Evolutionary conservation across 2,888 invertebrate species (phyloP), one percentile per base, ranked within the genome.

Genomic region (Eupithecia vulgata): DNA sequence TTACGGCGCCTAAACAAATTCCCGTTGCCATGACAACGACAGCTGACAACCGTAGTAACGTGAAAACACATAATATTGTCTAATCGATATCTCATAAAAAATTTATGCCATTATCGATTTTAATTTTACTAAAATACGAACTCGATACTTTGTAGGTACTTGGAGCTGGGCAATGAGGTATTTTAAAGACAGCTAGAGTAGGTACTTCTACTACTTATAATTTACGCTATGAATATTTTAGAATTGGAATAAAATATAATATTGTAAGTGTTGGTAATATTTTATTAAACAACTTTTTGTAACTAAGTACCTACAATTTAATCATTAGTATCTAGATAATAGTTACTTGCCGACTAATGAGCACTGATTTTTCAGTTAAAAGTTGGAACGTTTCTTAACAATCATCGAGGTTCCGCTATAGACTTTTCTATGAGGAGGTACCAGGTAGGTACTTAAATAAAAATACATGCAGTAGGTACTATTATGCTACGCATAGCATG

Each of bases 1-100:
- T 93, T 93, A 93, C 91, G 84, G 82, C 84, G 84, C 85, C 87
- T 79, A 90, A 94, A 92, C 92, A 93, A 87, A 78, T 80, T 84
- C 84, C 75, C 80, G 92, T 93, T 87, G 80, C 85, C 84, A 92
- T 92, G 86, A 85, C 79, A 85, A 93, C 91, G 40, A 73, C 68
- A 72, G 76, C 81, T 89, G 91, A 86, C 92, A 91, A 90, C 90
- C 86, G 74, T 85, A 88, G 85, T 84, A 85, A 88, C 80, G 85
- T 69, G 82, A 76, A 74, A 76, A 74, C 72, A 77, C 70, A 71
- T 74, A 76, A 75, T 81, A 81, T 78, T 85, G 85, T 88, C n/a
- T 82, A 88, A 89, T 90, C 90, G 88, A 90, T 89, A 86, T 70
- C 75, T 78, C 71, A 70, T 76, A 70, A 79, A n/a, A 66, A 71